These are phyloP conservation scores for Chloropsis cyanopogon DNA, from an alignment of 2,113 vertebrate genomes.

Conservation along the genomic window DNA sequence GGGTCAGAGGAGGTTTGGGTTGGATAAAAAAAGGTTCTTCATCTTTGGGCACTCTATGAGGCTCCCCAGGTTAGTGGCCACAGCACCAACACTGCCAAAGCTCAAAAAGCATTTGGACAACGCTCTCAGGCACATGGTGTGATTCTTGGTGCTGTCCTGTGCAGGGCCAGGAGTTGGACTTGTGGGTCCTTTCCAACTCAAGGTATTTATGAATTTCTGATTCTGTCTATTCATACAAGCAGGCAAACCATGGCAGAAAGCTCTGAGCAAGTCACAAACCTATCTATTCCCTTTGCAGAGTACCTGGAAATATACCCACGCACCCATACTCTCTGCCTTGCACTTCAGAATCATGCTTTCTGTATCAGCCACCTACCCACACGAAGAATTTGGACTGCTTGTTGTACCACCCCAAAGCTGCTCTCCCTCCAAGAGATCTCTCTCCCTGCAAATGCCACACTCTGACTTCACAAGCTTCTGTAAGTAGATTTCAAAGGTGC, in stretches of 20 bases:
- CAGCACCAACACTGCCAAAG: neutral
- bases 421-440: neutral
- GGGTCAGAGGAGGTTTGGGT: neutral
- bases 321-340: neutral
- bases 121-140: no score
- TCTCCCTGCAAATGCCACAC: neutral
- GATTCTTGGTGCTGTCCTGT: neutral
- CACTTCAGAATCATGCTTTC: neutral
- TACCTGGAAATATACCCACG: neutral
- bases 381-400: neutral
- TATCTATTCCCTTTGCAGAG: accelerated
- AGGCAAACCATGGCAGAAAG: neutral
- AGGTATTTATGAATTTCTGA: neutral
- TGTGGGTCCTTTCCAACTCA: neutral
- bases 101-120: neutral
- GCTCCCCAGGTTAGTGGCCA: neutral
- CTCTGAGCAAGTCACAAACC: neutral
- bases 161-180: neutral
- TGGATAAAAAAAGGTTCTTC: neutral
- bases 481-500: neutral
- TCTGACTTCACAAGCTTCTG: neutral
- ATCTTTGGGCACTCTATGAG: neutral
- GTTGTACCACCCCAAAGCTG: neutral
- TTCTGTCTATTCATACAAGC: neutral
- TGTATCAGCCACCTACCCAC: neutral